phyloP scores from a whole-genome alignment of 1,140 invertebrate genomes.

The Drosophila bifasciata region DNA sequence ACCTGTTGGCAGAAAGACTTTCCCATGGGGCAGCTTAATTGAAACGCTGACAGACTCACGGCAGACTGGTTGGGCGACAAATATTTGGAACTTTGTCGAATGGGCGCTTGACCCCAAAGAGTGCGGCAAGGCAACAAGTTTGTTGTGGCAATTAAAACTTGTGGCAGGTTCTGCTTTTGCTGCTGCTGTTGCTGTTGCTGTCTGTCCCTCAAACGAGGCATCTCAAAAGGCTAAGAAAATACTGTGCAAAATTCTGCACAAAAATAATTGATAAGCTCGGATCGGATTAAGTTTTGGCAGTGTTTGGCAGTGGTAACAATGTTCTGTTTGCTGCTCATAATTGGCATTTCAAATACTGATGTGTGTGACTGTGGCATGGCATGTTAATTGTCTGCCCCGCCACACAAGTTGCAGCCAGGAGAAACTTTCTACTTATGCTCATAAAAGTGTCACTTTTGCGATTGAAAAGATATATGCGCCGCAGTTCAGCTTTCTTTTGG shows the following conservation, averaged over 20 bases:
- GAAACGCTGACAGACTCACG: slow-evolving; percentile 34
- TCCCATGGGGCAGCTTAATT: slow-evolving; percentile 55
- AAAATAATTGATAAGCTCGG: slow-evolving; percentile 31
- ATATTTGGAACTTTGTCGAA: slow-evolving; percentile 50
- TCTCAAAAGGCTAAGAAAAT: too few relatives aligned
- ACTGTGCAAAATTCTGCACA: neutral
- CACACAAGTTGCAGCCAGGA: slow-evolving; percentile 14
- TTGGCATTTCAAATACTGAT: slow-evolving; percentile 55
- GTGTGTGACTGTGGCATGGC: slow-evolving; percentile 56
- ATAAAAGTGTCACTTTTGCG: slow-evolving; percentile 74
- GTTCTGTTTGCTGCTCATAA: slow-evolving; percentile 44
- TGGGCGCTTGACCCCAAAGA: slow-evolving; percentile 30
- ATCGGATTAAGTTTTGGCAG: slow-evolving; percentile 40
- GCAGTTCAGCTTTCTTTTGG: slow-evolving; percentile 76
- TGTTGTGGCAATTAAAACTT: slow-evolving; percentile 65
- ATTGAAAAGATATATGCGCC: slow-evolving; percentile 69
- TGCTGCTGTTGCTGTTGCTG: slow-evolving; percentile 10
- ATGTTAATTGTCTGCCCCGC: slow-evolving; percentile 70
- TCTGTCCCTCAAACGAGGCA: too few relatives aligned
- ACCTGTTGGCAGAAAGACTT: slow-evolving; percentile 54
- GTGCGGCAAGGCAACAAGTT: slow-evolving; percentile 51
- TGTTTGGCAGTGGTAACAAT: slow-evolving; percentile 18
- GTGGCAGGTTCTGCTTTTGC: slow-evolving; percentile 37
- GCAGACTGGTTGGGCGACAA: slow-evolving; percentile 37
- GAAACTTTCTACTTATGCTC: slow-evolving; percentile 79